Evolutionary conservation across 2,113 vertebrate species (phyloP), one percentile per base, ranked within the genome.

Genomic region (Phrynosoma blainvillii): DNA sequence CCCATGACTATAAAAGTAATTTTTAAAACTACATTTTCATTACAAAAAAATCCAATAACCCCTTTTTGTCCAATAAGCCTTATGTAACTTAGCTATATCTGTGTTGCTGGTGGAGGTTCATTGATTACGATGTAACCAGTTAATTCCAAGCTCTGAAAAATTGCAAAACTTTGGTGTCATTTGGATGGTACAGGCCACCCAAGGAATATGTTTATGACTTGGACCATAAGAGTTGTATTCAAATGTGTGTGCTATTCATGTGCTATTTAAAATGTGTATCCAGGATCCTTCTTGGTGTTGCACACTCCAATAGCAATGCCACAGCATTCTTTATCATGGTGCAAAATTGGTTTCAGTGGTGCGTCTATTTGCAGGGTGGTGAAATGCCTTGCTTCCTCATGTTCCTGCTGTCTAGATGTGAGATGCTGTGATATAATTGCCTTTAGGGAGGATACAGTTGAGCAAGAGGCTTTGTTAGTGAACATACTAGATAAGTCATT

Each of bases 401-500:
- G n/a, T 79, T 40, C n/a, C 30, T 54, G 30, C 42, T 32, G 30
- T 25, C 42, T 86, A 54, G 70, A 79, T 79, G 40, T 42, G 84
- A 32, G 30, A 36, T 54, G 77, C 66, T 71, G 70, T 71, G n/a
- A 73, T 79, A 71, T 59, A 87, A 70, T 27, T 40, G 47, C 30
- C n/a, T 68, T 87, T 79, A 21, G 40, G 85, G 65, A 87, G 23
- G 54, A 76, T 42, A 30, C 21, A 10, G 13, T 62, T 30, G 27
- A 68, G 54, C 23, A 76, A 66, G 75, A 52, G 62, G 18, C 75
- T 85, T 85, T 68, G 75, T 54, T 79, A 68, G 79, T 42, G 27
- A 47, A 87, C 25, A 40, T 75, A 65, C 27, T 82, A 87, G 86
- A 75, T 75, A 87, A 82, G 68, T 65, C 79, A 54, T 74, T 62